Conservation (phyloP, 2,113 vertebrate genomes). For the Passer montanus region DNA sequence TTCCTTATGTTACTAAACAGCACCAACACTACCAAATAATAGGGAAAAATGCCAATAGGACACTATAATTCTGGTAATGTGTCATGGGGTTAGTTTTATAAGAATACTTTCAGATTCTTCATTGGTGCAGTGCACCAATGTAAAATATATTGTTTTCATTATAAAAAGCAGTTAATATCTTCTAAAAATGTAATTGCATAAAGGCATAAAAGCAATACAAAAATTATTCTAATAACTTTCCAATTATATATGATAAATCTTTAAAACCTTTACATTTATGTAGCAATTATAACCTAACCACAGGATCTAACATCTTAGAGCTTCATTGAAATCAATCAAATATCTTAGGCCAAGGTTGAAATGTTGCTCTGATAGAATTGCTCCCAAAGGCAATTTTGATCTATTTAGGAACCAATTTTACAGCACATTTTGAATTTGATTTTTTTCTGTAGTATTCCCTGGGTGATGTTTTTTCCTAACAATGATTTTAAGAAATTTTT, state of each 20-base stretch:
- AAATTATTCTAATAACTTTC: slow-evolving; percentile 17
- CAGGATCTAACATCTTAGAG: background rate
- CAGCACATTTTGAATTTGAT: background rate
- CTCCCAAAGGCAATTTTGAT: slow-evolving; percentile 37
- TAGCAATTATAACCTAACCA: slow-evolving; percentile 48
- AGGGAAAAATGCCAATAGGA: background rate
- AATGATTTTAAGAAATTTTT: background rate
- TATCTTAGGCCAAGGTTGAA: background rate
- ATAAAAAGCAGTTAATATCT: slow-evolving; percentile 11
- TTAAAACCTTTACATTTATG: slow-evolving; percentile 33
- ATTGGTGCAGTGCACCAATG: background rate
- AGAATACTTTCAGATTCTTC: background rate
- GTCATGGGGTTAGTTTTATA: slow-evolving; percentile 30
- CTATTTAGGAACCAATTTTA: slow-evolving; percentile 9
- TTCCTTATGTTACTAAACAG: slow-evolving; percentile 23
- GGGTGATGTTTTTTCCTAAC: background rate
- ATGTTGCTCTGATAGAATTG: background rate
- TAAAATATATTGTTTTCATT: slow-evolving; percentile 53
- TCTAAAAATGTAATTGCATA: slow-evolving; percentile 29
- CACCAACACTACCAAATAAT: background rate
- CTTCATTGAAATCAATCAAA: slow-evolving; percentile 35
- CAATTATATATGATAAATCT: slow-evolving; percentile 37
- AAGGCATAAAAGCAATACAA: slow-evolving; percentile 7
- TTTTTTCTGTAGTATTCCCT: slow-evolving; percentile 1
- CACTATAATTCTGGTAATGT: background rate